These are phyloP conservation scores for Dolichoris vasculosae DNA, from an alignment of 1,140 invertebrate genomes.

Conservation along the genomic window DNA sequence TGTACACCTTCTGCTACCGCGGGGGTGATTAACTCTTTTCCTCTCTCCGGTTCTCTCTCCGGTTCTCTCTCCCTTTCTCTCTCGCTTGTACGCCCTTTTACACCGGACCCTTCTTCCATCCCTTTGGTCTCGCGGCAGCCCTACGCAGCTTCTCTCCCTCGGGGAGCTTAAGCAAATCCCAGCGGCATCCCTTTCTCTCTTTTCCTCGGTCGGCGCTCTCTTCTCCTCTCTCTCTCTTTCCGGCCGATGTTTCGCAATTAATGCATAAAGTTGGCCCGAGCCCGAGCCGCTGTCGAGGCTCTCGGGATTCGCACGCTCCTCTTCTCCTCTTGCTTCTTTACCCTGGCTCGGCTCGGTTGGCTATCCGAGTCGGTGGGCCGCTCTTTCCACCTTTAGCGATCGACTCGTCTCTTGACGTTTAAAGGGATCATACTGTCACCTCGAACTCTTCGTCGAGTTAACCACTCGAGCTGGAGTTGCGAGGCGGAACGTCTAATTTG, in stretches of 20 bases:
- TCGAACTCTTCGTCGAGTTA: background rate
- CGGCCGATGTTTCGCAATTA: constrained; percentile 61
- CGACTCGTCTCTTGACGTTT: constrained; percentile 23
- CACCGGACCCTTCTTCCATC: constrained; percentile 39
- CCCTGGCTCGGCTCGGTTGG: background rate
- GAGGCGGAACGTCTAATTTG: background rate
- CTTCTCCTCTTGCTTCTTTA: background rate
- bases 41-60: constrained; percentile 33
- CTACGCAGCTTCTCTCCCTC: constrained; percentile 55
- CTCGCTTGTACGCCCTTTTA: constrained; percentile 13
- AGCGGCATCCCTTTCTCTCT: constrained; percentile 49
- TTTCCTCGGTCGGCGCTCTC: background rate
- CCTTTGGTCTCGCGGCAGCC: constrained; percentile 44
- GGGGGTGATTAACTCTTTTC: constrained; percentile 61
- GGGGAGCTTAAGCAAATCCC: constrained; percentile 60
- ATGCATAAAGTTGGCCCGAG: constrained; percentile 60
- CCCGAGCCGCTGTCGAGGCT: constrained; percentile 45
- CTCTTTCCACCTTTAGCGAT: constrained; percentile 21
- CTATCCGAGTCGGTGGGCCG: background rate
- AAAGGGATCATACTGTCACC: constrained; percentile 1
- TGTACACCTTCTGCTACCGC: constrained; percentile 56
- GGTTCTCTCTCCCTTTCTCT: constrained; percentile 16
- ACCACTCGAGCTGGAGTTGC: background rate
- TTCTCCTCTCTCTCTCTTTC: constrained; percentile 45
- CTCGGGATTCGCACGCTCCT: background rate